Conservation (phyloP, 2,797 vertebrate species). For the Scomberomorus guttatus region DNA sequence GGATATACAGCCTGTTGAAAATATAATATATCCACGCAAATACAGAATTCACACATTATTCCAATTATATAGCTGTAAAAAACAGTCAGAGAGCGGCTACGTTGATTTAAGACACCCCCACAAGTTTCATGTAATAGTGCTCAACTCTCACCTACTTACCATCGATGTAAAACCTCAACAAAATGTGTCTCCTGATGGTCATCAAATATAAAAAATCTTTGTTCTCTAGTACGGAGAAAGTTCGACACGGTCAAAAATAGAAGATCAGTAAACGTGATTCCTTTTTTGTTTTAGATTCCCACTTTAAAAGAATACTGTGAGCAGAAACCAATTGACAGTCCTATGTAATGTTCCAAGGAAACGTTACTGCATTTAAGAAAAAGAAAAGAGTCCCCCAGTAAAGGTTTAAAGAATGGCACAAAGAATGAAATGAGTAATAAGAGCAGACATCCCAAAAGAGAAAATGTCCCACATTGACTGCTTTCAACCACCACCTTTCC, state of each 20-base stretch:
- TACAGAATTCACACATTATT: constrained; percentile 36
- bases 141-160: constrained; percentile 30
- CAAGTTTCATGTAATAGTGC: constrained; percentile 26
- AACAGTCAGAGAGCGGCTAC: constrained; percentile 3
- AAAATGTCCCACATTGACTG: constrained; percentile 20
- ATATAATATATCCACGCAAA: constrained; percentile 13
- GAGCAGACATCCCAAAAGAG: constrained; percentile 27
- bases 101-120: constrained; percentile 37
- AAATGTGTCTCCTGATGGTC: constrained; percentile 6
- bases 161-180: constrained; percentile 29
- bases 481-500: constrained; percentile 22
- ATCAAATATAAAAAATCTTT: constrained; percentile 34
- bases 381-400: constrained; percentile 3
- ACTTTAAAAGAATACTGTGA: constrained; percentile 51
- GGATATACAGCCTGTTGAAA: neutral
- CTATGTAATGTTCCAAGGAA: neutral
- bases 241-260: constrained; percentile 39
- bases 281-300: constrained; percentile 5
- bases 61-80: constrained; percentile 28
- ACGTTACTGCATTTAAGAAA: constrained; percentile 33
- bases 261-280: constrained; percentile 36
- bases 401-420: constrained; percentile 51
- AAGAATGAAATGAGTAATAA: constrained; percentile 59
- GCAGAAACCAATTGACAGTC: constrained; percentile 30
- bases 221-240: constrained; percentile 37